Evolutionary conservation across 1,140 invertebrate species (phyloP).

Genomic region (Euglossa dilemma): DNA sequence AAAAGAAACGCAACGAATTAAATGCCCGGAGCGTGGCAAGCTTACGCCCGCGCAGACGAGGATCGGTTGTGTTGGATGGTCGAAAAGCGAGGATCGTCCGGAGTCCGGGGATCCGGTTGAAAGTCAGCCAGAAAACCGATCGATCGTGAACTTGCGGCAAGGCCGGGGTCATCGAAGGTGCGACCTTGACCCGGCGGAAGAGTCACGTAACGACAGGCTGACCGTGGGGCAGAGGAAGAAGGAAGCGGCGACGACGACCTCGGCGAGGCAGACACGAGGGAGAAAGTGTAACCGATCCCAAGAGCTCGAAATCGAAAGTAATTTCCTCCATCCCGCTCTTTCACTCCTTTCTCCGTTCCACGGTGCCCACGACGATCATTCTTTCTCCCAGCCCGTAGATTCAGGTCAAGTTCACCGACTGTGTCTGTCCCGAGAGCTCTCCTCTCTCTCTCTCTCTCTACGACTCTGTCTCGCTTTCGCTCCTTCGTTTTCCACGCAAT

Average conservation of each 20-base stretch:
- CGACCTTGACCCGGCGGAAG: slow-evolving; percentile 47
- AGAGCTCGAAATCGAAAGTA: slow-evolving; percentile 72
- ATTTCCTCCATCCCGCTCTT: slow-evolving; percentile 68
- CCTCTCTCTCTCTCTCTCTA: slow-evolving; percentile 57
- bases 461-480: slow-evolving; percentile 51
- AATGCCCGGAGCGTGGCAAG: background rate
- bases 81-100: background rate
- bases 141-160: slow-evolving; percentile 36
- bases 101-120: background rate
- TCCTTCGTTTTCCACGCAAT: slow-evolving; percentile 10
- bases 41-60: background rate
- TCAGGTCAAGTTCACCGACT: slow-evolving; percentile 74
- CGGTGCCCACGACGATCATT: slow-evolving; percentile 66
- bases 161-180: slow-evolving; percentile 33
- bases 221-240: slow-evolving; percentile 38
- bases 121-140: slow-evolving; percentile 34
- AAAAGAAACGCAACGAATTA: background rate
- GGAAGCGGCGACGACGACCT: slow-evolving; percentile 49
- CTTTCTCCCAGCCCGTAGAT: slow-evolving; percentile 72
- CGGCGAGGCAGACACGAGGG: slow-evolving; percentile 40
- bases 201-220: slow-evolving; percentile 47
- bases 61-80: no score
- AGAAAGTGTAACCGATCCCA: slow-evolving; percentile 69
- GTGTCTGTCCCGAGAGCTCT: slow-evolving; percentile 59
- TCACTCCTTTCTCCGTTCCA: slow-evolving; percentile 72